Evolutionary conservation across 2,888 invertebrate genomes (phyloP).

Genomic region (Temnothorax ravouxi): DNA sequence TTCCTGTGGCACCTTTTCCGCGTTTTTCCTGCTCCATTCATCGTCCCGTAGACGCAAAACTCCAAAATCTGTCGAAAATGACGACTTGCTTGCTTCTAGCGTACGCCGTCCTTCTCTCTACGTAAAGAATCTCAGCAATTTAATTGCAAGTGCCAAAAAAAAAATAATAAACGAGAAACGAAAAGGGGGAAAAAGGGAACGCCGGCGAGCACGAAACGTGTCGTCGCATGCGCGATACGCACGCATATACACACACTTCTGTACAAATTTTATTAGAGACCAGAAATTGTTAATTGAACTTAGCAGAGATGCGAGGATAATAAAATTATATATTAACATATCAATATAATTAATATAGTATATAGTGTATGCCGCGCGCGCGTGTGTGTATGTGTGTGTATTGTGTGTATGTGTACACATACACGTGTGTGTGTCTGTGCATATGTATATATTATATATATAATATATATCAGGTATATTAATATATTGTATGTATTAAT

Average conservation of each 20-base stretch:
- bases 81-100: conserved; percentile 23
- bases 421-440: not conserved
- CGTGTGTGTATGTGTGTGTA: not conserved
- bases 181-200: not conserved
- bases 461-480: not conserved
- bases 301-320: conserved; percentile 8
- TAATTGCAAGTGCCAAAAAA: conserved; percentile 65
- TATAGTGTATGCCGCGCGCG: conserved; percentile 1
- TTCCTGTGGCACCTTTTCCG: conserved; percentile 6
- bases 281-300: not conserved
- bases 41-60: not conserved
- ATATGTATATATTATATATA: not conserved
- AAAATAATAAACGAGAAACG: conserved; percentile 22
- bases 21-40: conserved; percentile 21
- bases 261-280: conserved; percentile 28
- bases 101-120: conserved; percentile 38
- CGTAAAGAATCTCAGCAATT: conserved; percentile 44
- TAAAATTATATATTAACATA: conserved; percentile 30
- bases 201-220: not conserved
- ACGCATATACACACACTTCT: conserved; percentile 24
- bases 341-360: conserved; percentile 42
- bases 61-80: not conserved
- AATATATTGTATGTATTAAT: not conserved
- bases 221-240: conserved; percentile 11
- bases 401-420: not conserved